Percentiles rank a stretch among this genome's conserved stretches.
These are phyloP conservation scores for Lerista edwardsae DNA, from an alignment of 2,797 vertebrate genomes.

Conservation along the genomic window DNA sequence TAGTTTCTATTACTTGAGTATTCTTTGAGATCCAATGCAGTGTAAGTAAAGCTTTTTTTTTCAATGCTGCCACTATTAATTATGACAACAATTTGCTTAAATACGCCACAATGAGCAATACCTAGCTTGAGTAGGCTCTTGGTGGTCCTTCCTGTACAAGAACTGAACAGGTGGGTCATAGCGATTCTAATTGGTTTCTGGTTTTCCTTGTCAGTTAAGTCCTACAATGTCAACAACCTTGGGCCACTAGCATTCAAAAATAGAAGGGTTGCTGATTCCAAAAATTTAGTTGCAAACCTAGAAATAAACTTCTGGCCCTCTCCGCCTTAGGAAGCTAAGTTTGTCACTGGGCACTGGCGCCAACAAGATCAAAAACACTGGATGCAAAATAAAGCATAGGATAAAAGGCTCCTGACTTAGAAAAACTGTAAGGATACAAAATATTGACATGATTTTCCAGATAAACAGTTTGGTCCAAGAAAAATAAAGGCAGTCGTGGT, in stretches of 20 bases:
- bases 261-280: slow-evolving; percentile 63
- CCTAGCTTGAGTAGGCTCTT: slow-evolving; percentile 57
- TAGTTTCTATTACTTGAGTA: too few relatives aligned
- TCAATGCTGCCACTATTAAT: too few relatives aligned
- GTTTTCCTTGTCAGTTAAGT: slow-evolving; percentile 58
- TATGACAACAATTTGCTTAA: too few relatives aligned
- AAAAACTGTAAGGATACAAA: slow-evolving; percentile 15
- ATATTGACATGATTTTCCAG: not conserved
- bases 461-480: slow-evolving; percentile 17
- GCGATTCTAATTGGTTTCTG: slow-evolving; percentile 44
- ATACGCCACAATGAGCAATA: slow-evolving; percentile 38
- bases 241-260: slow-evolving; percentile 67
- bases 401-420: slow-evolving; percentile 15
- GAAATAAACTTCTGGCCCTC: slow-evolving; percentile 56
- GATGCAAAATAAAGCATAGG: slow-evolving; percentile 32
- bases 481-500: not conserved
- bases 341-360: slow-evolving; percentile 22
- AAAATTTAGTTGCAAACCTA: slow-evolving; percentile 49
- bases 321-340: slow-evolving; percentile 31
- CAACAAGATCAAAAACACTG: slow-evolving; percentile 25
- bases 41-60: too few relatives aligned
- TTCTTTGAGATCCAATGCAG: too few relatives aligned
- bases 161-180: slow-evolving; percentile 13
- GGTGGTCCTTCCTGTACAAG: slow-evolving; percentile 34
- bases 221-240: slow-evolving; percentile 54